Percentiles rank a stretch among this genome's conserved stretches.
Conservation (phyloP, 2,113 vertebrate genomes). For the Stercorarius parasiticus region DNA sequence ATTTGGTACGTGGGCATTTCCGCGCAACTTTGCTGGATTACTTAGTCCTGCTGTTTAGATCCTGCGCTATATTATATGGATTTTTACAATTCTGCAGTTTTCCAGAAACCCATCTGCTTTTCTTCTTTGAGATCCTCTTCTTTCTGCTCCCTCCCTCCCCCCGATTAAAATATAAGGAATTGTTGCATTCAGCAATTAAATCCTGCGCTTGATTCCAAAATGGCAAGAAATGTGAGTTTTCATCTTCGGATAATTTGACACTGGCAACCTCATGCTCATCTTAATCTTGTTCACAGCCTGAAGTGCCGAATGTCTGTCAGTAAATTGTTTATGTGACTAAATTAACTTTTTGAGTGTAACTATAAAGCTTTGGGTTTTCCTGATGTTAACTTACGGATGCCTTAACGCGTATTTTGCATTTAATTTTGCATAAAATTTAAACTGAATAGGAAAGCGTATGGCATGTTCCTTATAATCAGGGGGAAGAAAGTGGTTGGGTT, state of each 20-base stretch:
- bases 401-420: neutral
- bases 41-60: neutral
- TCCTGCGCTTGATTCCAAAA: neutral
- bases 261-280: neutral
- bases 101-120: neutral
- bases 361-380: neutral
- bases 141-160: neutral
- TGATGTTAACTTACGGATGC: neutral
- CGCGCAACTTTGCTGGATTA: neutral
- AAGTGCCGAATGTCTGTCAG: neutral
- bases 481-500: neutral
- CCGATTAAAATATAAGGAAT: neutral
- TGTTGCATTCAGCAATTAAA: neutral
- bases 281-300: neutral
- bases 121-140: neutral
- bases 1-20: fast-evolving
- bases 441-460: neutral
- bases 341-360: neutral
- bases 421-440: neutral
- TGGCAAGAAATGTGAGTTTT: neutral
- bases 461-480: neutral
- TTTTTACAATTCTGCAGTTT: neutral
- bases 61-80: neutral
- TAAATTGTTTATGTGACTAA: neutral
- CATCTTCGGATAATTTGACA: constrained; percentile 7